Conservation (phyloP, 2,888 invertebrate genomes). For the Cryptus viduatorius region DNA sequence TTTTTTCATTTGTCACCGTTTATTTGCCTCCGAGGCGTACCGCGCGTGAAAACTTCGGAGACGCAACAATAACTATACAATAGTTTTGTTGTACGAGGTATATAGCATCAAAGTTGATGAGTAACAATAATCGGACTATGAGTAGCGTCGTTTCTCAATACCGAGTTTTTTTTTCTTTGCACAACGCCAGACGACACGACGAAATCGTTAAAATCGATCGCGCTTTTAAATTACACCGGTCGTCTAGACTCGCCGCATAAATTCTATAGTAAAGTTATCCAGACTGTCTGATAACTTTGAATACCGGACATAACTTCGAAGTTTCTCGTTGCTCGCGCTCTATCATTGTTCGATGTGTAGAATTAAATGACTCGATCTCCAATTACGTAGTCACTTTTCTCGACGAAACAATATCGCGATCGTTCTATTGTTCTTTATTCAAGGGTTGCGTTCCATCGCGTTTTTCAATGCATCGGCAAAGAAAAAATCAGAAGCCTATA, state of each 20-base stretch:
- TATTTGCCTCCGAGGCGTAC: no score
- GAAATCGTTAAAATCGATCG: conserved; percentile 3
- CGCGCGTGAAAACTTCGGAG: no score
- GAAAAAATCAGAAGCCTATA: conserved; percentile 50
- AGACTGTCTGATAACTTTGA: conserved; percentile 33
- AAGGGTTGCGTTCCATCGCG: no score
- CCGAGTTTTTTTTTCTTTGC: no score
- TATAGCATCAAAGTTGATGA: no score
- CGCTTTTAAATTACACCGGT: neutral
- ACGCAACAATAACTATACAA: no score
- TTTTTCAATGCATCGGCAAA: neutral
- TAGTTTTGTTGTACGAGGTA: no score
- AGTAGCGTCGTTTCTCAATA: neutral
- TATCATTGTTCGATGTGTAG: neutral
- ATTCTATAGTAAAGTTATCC: conserved; percentile 25
- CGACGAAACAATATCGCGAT: neutral
- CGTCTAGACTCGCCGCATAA: conserved; percentile 22
- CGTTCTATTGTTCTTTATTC: neutral
- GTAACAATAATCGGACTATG: no score
- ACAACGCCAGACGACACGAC: neutral
- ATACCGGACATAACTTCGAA: conserved; percentile 20
- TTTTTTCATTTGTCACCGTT: no score
- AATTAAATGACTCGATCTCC: neutral
- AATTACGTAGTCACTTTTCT: neutral
- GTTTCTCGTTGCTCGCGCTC: neutral